Base-by-base conservation (phyloP, 2,888 invertebrate species). In the Drosophila algonquin region DNA sequence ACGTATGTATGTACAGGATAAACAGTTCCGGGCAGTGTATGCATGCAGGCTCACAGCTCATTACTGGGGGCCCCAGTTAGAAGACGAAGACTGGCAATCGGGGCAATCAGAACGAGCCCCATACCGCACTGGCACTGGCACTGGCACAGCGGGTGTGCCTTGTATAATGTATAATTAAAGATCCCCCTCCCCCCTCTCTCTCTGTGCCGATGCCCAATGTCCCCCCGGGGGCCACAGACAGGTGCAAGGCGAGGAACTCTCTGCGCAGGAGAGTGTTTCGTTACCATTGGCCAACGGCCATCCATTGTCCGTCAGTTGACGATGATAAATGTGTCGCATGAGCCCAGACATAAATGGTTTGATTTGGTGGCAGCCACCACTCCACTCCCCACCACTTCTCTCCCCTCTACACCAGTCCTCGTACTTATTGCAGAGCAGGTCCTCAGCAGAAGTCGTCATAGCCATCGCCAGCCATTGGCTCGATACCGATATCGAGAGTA, bases 71-170 rank as follows among this genome's bases (percentile, higher is more conserved):
- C 73, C 74, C 79, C 76, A 87, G 81, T 87, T 82, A 81, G 85
- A 79, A 58, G 50, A 5, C 24, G 21, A 3, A 5, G 24, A 7
- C 63, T 45, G 59, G 21, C 18, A 30, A 53, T 32, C 40, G 32
- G 18, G 27, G 70, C 40, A 40, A 40, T 40, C 40, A 40, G n/a
- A 40, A 40, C 8, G 63, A 61, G 54, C 69, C 73, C 73, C 76
- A 76, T 76, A 63, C 70, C 60, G 72, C 89, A 58, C 89, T 87
- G 59, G 72, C 89, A 56, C 86, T 89, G 89, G 72, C 89, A 58
- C 89, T 87, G 59, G 72, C 89, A 56, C 86, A 86, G 89, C 86
- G 86, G 86, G 86, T 85, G 89, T 82, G 89, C 86, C 65, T 46
- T 18, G 45, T 67, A 69, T 50, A 69, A 56, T 64, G 69, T 79